Evolutionary conservation across 1,140 invertebrate species (phyloP).

Genomic region (Belonocnema kinseyi): DNA sequence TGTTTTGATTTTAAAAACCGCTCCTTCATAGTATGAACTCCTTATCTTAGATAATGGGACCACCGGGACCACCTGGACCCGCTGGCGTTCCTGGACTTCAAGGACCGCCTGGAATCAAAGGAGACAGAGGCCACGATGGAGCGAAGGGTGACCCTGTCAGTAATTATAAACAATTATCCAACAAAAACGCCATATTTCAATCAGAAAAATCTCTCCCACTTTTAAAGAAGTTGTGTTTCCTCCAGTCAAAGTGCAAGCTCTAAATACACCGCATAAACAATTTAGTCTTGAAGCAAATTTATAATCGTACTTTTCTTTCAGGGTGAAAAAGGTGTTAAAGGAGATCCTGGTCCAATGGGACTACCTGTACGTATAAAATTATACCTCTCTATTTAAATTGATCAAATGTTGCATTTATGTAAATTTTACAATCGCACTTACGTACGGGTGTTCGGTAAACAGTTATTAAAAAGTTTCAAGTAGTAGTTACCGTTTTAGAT

Average conservation of each 20-base stretch:
- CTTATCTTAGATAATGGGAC: conserved; percentile 80
- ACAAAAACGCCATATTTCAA: conserved; percentile 26
- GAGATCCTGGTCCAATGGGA: conserved; percentile 95
- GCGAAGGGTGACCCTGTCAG: conserved; percentile 91
- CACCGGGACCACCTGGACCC: conserved; percentile 89
- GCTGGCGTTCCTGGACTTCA: conserved; percentile 84
- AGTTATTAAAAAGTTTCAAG: too few species aligned
- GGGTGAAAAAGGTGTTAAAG: conserved; percentile 93
- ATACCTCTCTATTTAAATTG: conserved; percentile 31
- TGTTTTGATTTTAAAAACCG: too few species aligned
- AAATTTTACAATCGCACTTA: too few species aligned
- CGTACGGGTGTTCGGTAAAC: too few species aligned
- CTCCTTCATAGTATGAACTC: not conserved
- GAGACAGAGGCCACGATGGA: conserved; percentile 90
- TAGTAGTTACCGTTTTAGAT: too few species aligned
- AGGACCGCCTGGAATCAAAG: conserved; percentile 92
- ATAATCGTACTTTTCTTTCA: conserved; percentile 72
- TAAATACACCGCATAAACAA: not conserved
- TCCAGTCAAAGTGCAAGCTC: not conserved
- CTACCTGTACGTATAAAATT: conserved; percentile 87
- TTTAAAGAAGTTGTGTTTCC: conserved; percentile 38
- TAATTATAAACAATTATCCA: conserved; percentile 57
- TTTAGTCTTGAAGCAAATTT: not conserved
- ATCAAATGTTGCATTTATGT: not conserved
- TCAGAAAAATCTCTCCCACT: too few species aligned